Percentiles rank a stretch among this genome's conserved stretches.
Conservation (phyloP, 2,888 invertebrate genomes). For the Ferrisia virgata region DNA sequence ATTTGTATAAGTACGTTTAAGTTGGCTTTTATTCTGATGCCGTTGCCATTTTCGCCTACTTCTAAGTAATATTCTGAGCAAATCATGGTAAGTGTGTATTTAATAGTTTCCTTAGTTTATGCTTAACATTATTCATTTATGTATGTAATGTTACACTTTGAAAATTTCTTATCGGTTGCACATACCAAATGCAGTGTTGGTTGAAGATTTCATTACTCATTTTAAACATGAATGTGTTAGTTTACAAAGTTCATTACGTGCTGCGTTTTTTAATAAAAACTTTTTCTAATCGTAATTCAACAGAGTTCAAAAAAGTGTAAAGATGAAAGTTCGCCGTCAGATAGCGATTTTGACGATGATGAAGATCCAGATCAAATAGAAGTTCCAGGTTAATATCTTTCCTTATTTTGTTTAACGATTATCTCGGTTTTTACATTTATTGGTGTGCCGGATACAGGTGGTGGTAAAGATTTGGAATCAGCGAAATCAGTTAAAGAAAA, state of each 20-base stretch:
- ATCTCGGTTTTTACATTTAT: not conserved
- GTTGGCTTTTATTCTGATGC: not conserved
- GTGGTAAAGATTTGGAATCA: conserved; percentile 82
- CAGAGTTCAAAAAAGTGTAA: conserved; percentile 27
- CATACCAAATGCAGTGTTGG: not conserved
- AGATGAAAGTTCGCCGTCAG: conserved; percentile 48
- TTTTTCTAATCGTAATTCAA: not conserved
- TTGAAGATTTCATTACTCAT: not conserved
- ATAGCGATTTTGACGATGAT: conserved; percentile 52
- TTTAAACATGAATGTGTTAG: not conserved
- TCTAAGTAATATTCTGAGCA: not conserved
- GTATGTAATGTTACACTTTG: not conserved
- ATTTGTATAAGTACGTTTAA: conserved; percentile 35
- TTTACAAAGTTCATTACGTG: not conserved
- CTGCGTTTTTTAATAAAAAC: not conserved
- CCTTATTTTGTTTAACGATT: not conserved
- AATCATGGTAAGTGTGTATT: not conserved
- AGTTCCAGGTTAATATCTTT: conserved; percentile 70
- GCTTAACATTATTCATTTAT: not conserved
- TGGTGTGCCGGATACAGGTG: conserved; percentile 59
- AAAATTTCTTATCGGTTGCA: not conserved
- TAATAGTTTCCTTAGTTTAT: not conserved
- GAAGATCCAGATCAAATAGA: conserved; percentile 89
- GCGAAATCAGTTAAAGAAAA: conserved; percentile 56
- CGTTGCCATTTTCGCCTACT: not conserved